Conservation (phyloP, 2,888 invertebrate species). For the Dasypolia templi region DNA sequence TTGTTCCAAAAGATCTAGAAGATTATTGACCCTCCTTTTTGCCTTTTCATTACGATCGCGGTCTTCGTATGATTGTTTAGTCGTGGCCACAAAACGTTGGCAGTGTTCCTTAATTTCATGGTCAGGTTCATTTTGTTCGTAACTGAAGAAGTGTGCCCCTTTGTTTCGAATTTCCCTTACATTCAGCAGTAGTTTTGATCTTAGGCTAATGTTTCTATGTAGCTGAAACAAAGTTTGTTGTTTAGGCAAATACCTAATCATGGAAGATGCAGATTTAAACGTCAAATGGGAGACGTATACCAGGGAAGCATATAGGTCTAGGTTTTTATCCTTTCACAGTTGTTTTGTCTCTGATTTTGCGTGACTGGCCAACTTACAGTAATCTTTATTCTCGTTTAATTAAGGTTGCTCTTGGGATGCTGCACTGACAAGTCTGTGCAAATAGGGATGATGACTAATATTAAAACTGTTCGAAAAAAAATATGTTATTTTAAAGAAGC, state of each 20-base stretch:
- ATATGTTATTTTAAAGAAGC: no score
- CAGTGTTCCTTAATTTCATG: not conserved
- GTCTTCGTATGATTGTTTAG: not conserved
- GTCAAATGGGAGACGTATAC: not conserved
- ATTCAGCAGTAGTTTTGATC: slow-evolving; percentile 17
- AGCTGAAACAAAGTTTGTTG: slow-evolving; percentile 12
- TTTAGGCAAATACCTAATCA: no score
- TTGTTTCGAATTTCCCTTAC: slow-evolving; percentile 9
- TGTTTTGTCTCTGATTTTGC: no score
- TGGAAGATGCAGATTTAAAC: not conserved
- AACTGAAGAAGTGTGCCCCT: slow-evolving; percentile 1
- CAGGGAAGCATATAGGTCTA: not conserved
- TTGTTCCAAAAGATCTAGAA: slow-evolving; percentile 26
- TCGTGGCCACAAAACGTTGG: not conserved
- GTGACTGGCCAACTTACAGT: no score
- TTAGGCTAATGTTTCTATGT: slow-evolving; percentile 12
- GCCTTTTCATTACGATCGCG: not conserved
- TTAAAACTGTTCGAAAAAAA: no score
- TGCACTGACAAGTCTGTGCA: no score
- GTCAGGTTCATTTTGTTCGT: slow-evolving; percentile 9
- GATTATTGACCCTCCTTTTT: slow-evolving; percentile 11
- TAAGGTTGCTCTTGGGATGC: no score
- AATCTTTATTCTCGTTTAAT: no score
- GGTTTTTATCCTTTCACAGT: no score
- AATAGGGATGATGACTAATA: no score